Evolutionary conservation across 2,888 invertebrate genomes (phyloP).

Genomic region (Trisateles emortualis): DNA sequence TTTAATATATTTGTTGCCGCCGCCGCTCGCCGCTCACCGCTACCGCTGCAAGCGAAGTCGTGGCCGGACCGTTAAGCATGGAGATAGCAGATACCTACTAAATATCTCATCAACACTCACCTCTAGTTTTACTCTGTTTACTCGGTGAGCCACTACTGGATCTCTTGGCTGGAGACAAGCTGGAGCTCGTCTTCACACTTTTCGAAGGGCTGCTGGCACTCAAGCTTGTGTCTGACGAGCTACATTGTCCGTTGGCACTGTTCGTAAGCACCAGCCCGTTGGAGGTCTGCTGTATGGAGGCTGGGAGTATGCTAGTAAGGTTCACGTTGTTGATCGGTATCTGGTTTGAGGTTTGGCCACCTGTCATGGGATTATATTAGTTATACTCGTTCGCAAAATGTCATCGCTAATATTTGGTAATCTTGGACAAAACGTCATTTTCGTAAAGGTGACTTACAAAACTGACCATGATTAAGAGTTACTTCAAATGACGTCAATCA

Average conservation of each 20-base stretch:
- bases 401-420: too few relatives aligned
- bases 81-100: too few relatives aligned
- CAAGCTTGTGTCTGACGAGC: slow-evolving; percentile 85
- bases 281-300: slow-evolving; percentile 70
- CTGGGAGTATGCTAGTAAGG: slow-evolving; percentile 67
- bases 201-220: slow-evolving; percentile 94
- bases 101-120: slow-evolving; percentile 72
- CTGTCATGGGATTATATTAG: slow-evolving; percentile 31
- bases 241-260: slow-evolving; percentile 80
- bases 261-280: slow-evolving; percentile 67
- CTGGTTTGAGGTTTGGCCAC: slow-evolving; percentile 64
- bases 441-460: too few relatives aligned
- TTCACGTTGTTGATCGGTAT: slow-evolving; percentile 78
- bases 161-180: slow-evolving; percentile 94
- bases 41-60: too few relatives aligned
- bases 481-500: too few relatives aligned
- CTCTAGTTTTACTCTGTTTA: slow-evolving; percentile 92
- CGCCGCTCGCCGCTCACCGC: too few relatives aligned
- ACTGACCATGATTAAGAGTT: too few relatives aligned
- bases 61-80: too few relatives aligned
- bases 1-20: too few relatives aligned
- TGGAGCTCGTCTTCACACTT: slow-evolving; percentile 94
- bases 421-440: too few relatives aligned
- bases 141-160: slow-evolving; percentile 94
- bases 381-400: too few relatives aligned